Conservation (phyloP, 2,113 vertebrate species). For the Xiphias gladius region DNA sequence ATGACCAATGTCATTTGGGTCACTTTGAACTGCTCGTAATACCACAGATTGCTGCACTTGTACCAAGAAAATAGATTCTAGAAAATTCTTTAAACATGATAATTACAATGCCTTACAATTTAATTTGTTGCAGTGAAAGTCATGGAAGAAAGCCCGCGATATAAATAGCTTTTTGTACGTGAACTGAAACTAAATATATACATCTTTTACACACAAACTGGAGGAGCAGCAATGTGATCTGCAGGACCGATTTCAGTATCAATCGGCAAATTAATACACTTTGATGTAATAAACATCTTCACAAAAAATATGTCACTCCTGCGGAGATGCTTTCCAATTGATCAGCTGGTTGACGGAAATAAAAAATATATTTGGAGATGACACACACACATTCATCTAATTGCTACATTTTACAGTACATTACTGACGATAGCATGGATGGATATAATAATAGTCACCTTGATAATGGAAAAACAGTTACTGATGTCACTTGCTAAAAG, state of each 20-base stretch:
- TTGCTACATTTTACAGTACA: background rate
- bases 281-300: conserved; percentile 17
- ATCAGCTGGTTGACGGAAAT: conserved; percentile 2
- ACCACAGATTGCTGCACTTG: background rate
- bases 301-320: background rate
- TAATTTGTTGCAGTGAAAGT: too few relatives aligned
- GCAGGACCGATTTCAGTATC: background rate
- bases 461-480: background rate
- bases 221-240: background rate
- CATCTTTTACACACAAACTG: background rate
- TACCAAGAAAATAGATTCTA: background rate
- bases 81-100: background rate
- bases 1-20: background rate
- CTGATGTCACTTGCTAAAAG: background rate
- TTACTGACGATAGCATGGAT: background rate
- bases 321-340: background rate
- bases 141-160: too few relatives aligned
- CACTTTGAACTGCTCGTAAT: background rate
- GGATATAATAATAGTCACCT: background rate
- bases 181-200: too few relatives aligned
- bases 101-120: background rate
- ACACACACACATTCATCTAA: background rate
- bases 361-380: background rate
- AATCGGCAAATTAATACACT: conserved; percentile 13
- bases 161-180: too few relatives aligned